Percentiles rank a stretch among this genome's conserved stretches.
phyloP scores from a whole-genome alignment of 2,888 invertebrate genomes.

The Helobdella robusta region DNA sequence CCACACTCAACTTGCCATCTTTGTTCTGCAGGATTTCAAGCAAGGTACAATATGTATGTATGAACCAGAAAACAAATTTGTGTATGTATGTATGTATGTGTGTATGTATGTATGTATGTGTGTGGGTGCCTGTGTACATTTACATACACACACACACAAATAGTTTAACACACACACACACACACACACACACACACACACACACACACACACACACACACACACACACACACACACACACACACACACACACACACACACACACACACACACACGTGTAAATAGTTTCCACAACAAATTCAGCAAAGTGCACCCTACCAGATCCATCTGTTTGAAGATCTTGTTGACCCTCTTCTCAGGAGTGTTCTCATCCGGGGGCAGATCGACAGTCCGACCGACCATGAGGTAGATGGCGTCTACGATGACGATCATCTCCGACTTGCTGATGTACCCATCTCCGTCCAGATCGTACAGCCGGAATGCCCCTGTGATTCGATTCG shows the following conservation, averaged over 20 bases:
- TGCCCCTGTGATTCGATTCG: conserved; percentile 51
- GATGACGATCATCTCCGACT: conserved; percentile 50
- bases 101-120: too few species aligned
- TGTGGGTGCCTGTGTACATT: too few species aligned
- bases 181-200: too few species aligned
- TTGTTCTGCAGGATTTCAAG: conserved; percentile 45
- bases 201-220: too few species aligned
- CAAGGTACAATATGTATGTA: background rate
- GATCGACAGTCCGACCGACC: conserved; percentile 50
- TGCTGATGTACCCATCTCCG: conserved; percentile 52
- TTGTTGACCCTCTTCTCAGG: conserved; percentile 52
- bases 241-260: background rate
- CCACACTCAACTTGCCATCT: conserved; percentile 51
- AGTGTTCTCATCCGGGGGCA: conserved; percentile 49
- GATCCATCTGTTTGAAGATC: conserved; percentile 52
- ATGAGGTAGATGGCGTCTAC: conserved; percentile 52
- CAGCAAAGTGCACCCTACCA: conserved; percentile 37
- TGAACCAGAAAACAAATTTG: background rate
- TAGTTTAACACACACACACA: too few species aligned
- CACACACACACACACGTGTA: background rate
- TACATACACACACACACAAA: too few species aligned
- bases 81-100: too few species aligned
- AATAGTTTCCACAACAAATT: background rate
- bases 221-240: background rate
- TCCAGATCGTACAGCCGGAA: conserved; percentile 53